Evolutionary conservation across 2,113 vertebrate species (phyloP).

Genomic region (Recurvirostra avosetta): DNA sequence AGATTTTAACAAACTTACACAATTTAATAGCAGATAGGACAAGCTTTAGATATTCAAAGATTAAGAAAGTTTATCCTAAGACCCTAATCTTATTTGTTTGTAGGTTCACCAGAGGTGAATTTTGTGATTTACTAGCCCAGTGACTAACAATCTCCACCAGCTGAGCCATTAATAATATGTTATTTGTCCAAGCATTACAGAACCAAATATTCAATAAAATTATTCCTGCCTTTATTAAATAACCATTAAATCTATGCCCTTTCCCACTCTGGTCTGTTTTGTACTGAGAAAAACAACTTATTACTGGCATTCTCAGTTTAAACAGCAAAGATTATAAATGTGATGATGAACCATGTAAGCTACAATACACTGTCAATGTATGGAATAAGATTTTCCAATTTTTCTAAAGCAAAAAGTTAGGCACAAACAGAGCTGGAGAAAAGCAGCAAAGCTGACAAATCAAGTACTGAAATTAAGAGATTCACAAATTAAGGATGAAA

Average conservation of each 20-base stretch:
- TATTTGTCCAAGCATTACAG: not conserved
- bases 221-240: not conserved
- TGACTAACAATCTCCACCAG: not conserved
- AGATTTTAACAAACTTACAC: not conserved
- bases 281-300: not conserved
- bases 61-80: not conserved
- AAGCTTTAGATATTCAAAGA: not conserved
- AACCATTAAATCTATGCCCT: not conserved
- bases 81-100: not conserved
- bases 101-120: not conserved
- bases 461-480: not conserved
- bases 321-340: not conserved
- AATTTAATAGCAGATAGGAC: not conserved
- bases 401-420: not conserved
- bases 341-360: not conserved
- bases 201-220: not conserved
- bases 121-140: not conserved
- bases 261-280: not conserved
- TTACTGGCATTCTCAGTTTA: not conserved
- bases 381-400: not conserved
- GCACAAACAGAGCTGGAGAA: not conserved
- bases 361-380: not conserved
- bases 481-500: not conserved
- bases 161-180: not conserved
- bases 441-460: not conserved